These are phyloP conservation scores for Cossypha polioptera DNA, from an alignment of 2,797 vertebrate genomes.

Conservation along the genomic window DNA sequence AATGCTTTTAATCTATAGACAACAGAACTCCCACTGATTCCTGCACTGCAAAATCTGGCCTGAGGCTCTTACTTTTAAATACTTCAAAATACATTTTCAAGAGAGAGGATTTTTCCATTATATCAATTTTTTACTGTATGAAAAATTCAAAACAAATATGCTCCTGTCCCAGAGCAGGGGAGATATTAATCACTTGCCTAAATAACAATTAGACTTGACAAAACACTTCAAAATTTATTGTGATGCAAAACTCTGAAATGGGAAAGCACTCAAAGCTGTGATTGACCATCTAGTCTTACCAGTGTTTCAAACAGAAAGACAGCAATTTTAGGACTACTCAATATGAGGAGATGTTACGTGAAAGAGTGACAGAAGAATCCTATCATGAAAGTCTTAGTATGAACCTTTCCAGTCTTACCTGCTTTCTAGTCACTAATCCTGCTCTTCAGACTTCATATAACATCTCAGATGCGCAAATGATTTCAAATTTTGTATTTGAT, in stretches of 20 bases:
- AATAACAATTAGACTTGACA: slow-evolving; percentile 5
- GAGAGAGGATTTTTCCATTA: slow-evolving; percentile 38
- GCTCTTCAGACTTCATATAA: neutral
- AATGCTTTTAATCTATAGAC: slow-evolving; percentile 30
- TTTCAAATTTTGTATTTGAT: neutral
- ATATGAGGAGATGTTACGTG: neutral
- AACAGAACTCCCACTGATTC: slow-evolving; percentile 9
- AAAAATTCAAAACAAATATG: slow-evolving; percentile 48
- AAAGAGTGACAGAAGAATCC: neutral
- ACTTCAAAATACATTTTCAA: slow-evolving; percentile 30
- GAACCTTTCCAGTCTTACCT: neutral
- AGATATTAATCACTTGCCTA: neutral
- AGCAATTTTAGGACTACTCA: neutral
- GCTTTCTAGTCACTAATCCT: neutral
- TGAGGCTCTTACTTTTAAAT: slow-evolving; percentile 27
- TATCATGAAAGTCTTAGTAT: neutral
- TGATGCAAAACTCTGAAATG: neutral
- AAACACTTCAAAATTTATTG: slow-evolving; percentile 29
- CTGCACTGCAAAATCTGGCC: slow-evolving; percentile 16
- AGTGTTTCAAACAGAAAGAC: neutral
- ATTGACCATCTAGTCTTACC: neutral
- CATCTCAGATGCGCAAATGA: neutral
- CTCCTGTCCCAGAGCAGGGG: neutral
- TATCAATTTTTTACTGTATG: slow-evolving; percentile 27
- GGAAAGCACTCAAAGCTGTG: neutral